Evolutionary conservation across 2,113 vertebrate species (phyloP), one percentile per base, ranked within the genome.

Genomic region (Hippopotamus amphibius): DNA sequence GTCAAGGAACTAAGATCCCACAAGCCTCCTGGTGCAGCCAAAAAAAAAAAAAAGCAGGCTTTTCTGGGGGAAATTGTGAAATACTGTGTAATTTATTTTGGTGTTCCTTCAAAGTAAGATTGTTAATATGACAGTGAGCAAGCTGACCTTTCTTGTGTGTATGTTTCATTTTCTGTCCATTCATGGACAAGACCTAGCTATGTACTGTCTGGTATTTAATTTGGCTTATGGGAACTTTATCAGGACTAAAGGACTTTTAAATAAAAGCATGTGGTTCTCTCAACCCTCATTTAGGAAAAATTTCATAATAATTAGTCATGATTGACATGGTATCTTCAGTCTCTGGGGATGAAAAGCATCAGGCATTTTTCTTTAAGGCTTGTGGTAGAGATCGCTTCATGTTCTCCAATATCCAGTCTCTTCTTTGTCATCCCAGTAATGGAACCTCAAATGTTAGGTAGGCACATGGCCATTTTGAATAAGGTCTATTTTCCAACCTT

Each of bases 191-290:
- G 22, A 87, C 26, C 46, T 79, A 68, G 71, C 17, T 63, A 48
- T 19, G 12, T 26, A 43, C 12, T 22, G 0, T 65, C 41, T 79
- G 22, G 74, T 12, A 43, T 91, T 90, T 88, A 50, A 53, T 72
- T 50, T 87, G 68, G 50, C 22, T 92, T 63, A 90, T 43, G 65
- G 76, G n/a, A 90, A 81, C 14, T 37, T 83, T 26, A 43, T 33
- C 28, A 69, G 48, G 24, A 92, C 19, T 55, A 57, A 90, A 74
- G n/a, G 10, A 50, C 19, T 55, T 93, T 94, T 43, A 21, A 77
- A 84, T 68, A 82, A 97, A 95, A 68, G 50, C 17, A 14, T 53
- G 41, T 66, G 71, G 16, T 72, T 96, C 92, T 93, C 61, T 92
- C 48, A 96, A 46, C 79, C 86, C 26, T 50, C 28, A 55, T 21